Evolutionary conservation across 2,113 vertebrate species (phyloP), one percentile per base, ranked within the genome.

Genomic region (Hiodon tergisus): DNA sequence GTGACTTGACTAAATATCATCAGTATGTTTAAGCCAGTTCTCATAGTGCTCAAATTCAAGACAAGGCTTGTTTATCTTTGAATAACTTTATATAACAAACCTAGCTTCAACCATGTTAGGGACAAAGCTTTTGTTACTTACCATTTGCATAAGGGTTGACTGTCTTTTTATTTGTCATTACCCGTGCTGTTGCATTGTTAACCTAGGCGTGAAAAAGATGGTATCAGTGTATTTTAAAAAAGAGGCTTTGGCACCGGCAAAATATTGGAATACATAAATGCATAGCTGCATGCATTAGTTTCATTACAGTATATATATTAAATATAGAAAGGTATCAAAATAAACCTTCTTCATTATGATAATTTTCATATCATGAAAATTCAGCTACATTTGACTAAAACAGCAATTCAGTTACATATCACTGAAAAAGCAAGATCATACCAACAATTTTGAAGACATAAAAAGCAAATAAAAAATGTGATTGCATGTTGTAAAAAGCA

Each of bases 161-260:
- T 0, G 95, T 93, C 92, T 98, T 98, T 92, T 98, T 98, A 87
- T 96, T 98, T 86, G 96, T 98, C 96, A 98, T 98, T 81, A 98
- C 94, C 71, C 95, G 93, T 82, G 96, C 96, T 84, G 96, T 98
- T 82, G 96, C 96, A 81, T 98, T 98, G 90, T 98, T 98, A 88
- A 98, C 96, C 96, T 98, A 92, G 72, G 88, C 86, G 91, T 85
- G 95, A 81, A 94, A 83, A 94, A 89, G 82, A 82, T 13, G 7
- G 11, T 78, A 74, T 93, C 84, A 92, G 86, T 67, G 74, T n/a
- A 63, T 65, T 76, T 8, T 54, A 13, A 0, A 69, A 50, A 52
- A 6, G 4, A 14, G 67, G 7, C 0, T 5, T 54, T 17, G 6
- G 67, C 11, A 69, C 14, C n/a, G 53, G 52, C 14, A 69, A n/a